These are phyloP conservation scores for Dicroscelio sp. DNA, from an alignment of 2,888 invertebrate genomes.

Conservation along the genomic window DNA sequence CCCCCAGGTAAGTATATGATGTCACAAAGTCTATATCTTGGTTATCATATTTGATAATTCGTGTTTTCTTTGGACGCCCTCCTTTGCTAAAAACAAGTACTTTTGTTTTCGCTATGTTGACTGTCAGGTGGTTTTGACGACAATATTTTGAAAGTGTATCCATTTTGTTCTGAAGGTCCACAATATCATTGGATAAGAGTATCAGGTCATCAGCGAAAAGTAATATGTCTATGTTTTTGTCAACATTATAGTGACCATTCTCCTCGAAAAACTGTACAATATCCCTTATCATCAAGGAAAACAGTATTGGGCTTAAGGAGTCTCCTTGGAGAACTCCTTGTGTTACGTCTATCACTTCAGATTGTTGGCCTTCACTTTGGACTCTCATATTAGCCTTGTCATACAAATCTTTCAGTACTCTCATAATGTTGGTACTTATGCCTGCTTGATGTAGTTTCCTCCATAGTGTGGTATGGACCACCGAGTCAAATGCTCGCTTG, in stretches of 20 bases:
- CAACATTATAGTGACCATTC: not conserved
- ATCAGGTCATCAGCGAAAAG: conserved; percentile 65
- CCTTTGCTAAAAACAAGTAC: conserved; percentile 25
- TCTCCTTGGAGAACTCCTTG: conserved; percentile 70
- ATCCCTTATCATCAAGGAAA: conserved; percentile 59
- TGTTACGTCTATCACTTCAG: not conserved
- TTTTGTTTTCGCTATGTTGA: conserved; percentile 25
- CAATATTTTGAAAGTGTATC: conserved; percentile 31
- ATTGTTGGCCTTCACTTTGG: no score
- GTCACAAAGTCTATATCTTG: conserved; percentile 31
- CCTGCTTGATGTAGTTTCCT: not conserved
- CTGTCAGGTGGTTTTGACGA: conserved; percentile 38
- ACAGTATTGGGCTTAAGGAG: conserved; percentile 64
- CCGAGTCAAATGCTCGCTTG: conserved; percentile 21
- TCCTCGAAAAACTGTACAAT: conserved; percentile 48
- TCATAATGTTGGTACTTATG: not conserved
- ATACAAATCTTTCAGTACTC: not conserved
- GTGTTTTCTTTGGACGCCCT: not conserved
- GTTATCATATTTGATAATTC: conserved; percentile 31
- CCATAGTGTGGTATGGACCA: not conserved
- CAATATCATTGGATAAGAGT: not conserved
- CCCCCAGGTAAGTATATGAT: conserved; percentile 61
- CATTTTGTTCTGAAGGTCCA: not conserved
- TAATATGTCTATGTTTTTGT: conserved; percentile 13
- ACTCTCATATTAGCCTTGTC: not conserved